A percentile compares a stretch with the other conserved stretches of the same genome.
Conservation (phyloP, 2,797 vertebrate species). For the Aselliscus stoliczkanus region DNA sequence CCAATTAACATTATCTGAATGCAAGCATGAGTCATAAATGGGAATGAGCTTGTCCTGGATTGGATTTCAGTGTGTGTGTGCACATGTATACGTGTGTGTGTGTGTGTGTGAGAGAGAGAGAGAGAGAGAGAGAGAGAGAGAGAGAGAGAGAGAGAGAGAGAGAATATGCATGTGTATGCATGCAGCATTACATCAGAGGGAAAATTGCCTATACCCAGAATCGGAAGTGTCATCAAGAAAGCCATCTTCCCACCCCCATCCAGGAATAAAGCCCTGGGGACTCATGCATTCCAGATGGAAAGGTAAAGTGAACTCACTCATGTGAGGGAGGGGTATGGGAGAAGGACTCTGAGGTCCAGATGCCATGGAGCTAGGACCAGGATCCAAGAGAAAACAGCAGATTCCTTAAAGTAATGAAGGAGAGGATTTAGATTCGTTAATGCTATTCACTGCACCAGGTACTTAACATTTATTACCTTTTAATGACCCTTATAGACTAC, state of each 20-base stretch:
- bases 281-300: background rate
- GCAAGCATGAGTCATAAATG: constrained; percentile 62
- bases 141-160: no score
- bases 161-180: no score
- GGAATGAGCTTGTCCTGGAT: constrained; percentile 34
- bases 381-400: background rate
- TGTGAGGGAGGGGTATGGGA: background rate
- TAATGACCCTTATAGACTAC: background rate
- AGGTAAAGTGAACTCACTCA: background rate
- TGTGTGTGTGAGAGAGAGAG: no score
- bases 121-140: no score
- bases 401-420: background rate
- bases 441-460: background rate
- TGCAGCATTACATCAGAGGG: background rate
- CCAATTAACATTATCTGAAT: constrained; percentile 64
- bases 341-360: background rate
- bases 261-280: background rate
- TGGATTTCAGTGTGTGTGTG: background rate
- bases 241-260: background rate
- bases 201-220: background rate
- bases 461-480: constrained; percentile 19
- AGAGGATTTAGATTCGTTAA: constrained; percentile 29
- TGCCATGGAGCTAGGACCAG: background rate
- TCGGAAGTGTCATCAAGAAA: constrained; percentile 18
- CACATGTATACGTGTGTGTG: background rate